These are phyloP conservation scores for Drosophila ambigua DNA, from an alignment of 1,140 invertebrate species.

Conservation along the genomic window DNA sequence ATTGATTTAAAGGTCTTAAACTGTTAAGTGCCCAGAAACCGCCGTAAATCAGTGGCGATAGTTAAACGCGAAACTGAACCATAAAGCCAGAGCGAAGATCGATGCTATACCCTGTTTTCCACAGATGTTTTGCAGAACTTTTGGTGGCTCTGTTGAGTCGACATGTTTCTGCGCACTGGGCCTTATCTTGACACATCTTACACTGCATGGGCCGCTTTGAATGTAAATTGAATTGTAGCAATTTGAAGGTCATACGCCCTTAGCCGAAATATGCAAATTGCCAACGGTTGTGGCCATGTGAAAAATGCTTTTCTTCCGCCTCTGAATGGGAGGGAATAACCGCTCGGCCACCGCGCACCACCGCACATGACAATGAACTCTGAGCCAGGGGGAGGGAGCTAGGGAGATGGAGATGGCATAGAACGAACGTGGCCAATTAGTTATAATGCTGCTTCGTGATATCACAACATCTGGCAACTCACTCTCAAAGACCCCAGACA, in stretches of 20 bases:
- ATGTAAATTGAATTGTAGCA: constrained; percentile 75
- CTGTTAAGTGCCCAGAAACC: neutral
- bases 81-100: too few species aligned
- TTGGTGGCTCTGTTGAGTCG: too few species aligned
- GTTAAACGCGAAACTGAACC: too few species aligned
- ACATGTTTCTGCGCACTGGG: too few species aligned
- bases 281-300: constrained; percentile 49
- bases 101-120: too few species aligned
- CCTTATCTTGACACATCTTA: neutral
- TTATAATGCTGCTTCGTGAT: constrained; percentile 82
- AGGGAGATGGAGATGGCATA: constrained; percentile 29
- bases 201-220: constrained; percentile 10
- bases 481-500: constrained; percentile 67
- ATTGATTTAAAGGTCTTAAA: constrained; percentile 27
- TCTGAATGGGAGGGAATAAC: constrained; percentile 42
- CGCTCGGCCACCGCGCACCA: constrained; percentile 47
- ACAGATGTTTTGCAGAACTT: too few species aligned
- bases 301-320: constrained; percentile 72
- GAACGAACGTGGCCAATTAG: constrained; percentile 81
- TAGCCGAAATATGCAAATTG: constrained; percentile 75
- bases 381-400: neutral
- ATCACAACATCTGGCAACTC: constrained; percentile 82
- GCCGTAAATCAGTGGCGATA: constrained; percentile 1
- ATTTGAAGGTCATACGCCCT: constrained; percentile 76
- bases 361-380: constrained; percentile 78